phyloP scores from a whole-genome alignment of 2,888 invertebrate genomes.

The Andricus curvator region DNA sequence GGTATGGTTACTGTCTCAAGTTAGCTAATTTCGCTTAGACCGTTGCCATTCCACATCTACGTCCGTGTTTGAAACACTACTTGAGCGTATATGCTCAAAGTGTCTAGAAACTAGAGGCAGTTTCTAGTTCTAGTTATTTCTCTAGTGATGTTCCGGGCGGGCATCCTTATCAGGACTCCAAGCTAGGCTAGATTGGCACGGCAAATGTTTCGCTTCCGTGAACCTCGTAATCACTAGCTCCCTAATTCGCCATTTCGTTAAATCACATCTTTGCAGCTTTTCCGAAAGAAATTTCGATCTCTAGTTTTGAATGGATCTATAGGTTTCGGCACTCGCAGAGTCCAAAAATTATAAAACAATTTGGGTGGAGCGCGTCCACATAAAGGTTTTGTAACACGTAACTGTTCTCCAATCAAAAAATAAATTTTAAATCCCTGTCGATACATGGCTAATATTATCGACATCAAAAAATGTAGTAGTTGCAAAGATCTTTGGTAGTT shows the following conservation, averaged over 20 bases:
- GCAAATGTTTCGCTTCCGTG: conserved; percentile 30
- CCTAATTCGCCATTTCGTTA: conserved; percentile 21
- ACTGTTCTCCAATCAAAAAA: too few species aligned
- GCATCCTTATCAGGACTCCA: conserved; percentile 25
- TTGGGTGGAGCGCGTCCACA: too few species aligned
- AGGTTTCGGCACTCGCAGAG: too few species aligned
- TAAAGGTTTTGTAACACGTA: too few species aligned
- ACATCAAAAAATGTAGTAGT: too few species aligned
- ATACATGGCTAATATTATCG: too few species aligned
- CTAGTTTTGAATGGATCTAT: too few species aligned
- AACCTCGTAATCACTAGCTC: conserved; percentile 4
- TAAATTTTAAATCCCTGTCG: too few species aligned
- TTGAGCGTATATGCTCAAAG: conserved; percentile 9
- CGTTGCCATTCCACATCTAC: conserved; percentile 24
- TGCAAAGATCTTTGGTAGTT: too few species aligned
- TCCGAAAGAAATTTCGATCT: too few species aligned
- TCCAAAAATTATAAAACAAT: too few species aligned
- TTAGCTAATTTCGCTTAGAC: conserved; percentile 36
- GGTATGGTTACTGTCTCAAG: conserved; percentile 38
- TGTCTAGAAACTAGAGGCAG: conserved; percentile 32
- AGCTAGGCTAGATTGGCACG: conserved; percentile 10
- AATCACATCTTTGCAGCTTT: background rate
- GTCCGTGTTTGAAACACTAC: conserved; percentile 18
- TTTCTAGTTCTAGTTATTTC: conserved; percentile 35
- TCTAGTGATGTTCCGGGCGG: conserved; percentile 30